phyloP scores from a whole-genome alignment of 2,797 vertebrate genomes.

The Onychomys arenicola region DNA sequence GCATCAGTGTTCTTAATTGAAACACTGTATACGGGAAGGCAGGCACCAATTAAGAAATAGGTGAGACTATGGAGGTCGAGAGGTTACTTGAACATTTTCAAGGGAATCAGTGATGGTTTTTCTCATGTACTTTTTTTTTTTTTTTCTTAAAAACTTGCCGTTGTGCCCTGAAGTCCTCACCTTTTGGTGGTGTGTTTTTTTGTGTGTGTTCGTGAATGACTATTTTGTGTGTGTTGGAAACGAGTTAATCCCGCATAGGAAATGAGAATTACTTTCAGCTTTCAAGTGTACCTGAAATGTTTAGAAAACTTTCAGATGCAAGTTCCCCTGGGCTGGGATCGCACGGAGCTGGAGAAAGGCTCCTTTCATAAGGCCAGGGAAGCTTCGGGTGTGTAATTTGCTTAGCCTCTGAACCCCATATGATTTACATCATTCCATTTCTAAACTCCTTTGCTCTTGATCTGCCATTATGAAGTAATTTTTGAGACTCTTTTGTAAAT shows the following conservation, averaged over 20 bases:
- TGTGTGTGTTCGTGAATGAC: constrained; percentile 88
- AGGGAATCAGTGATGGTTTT: constrained; percentile 33
- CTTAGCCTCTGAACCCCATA: constrained; percentile 92
- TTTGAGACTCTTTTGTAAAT: constrained; percentile 86
- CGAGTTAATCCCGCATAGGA: constrained; percentile 92
- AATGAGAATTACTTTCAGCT: constrained; percentile 94
- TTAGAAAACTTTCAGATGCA: constrained; percentile 92
- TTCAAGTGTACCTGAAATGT: constrained; percentile 95
- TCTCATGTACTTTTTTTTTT: neutral
- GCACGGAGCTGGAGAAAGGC: constrained; percentile 91
- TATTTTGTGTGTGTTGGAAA: constrained; percentile 91
- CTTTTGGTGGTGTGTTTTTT: constrained; percentile 79
- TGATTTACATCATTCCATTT: constrained; percentile 91
- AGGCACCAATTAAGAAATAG: constrained; percentile 62
- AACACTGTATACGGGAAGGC: constrained; percentile 60
- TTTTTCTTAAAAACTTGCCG: constrained; percentile 71
- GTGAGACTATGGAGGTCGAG: constrained; percentile 53
- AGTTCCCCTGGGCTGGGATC: constrained; percentile 91
- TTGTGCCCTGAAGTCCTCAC: constrained; percentile 80
- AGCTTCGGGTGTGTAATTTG: constrained; percentile 93
- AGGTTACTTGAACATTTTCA: neutral
- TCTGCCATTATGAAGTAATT: constrained; percentile 88
- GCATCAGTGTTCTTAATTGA: constrained; percentile 54
- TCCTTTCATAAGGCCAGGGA: constrained; percentile 93
- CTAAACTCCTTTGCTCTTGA: constrained; percentile 86